Evolutionary conservation across 35 echinoderm and acorn worm genomes (phyloP).

Genomic region (Lytechinus variegatus): DNA sequence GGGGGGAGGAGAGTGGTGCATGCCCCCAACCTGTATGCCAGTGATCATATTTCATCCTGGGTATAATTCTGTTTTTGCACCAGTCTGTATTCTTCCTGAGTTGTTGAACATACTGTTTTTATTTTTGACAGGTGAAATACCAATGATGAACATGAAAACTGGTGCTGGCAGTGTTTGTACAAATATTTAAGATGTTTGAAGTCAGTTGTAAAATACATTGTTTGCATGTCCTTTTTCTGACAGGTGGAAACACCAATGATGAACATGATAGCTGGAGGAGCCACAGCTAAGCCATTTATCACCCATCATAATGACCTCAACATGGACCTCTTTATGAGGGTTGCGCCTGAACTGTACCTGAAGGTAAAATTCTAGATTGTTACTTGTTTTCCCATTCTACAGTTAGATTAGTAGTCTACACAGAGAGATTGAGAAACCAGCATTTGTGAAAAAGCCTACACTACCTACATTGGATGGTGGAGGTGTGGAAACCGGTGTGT

Average conservation of each 20-base stretch:
- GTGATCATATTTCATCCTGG: too few relatives aligned
- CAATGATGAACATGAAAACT: constrained; percentile 99
- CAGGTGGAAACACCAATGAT: constrained; percentile 92
- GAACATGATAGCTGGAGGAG: constrained; percentile 98
- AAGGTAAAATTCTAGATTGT: constrained; percentile 63
- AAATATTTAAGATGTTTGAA: constrained; percentile 34
- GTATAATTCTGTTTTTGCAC: too few relatives aligned
- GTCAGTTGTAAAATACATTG: too few relatives aligned
- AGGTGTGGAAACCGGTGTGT: too few relatives aligned
- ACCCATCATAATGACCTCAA: constrained; percentile 97
- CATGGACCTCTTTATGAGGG: constrained; percentile 94
- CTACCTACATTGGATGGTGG: too few relatives aligned
- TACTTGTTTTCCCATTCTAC: too few relatives aligned
- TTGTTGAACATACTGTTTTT: too few relatives aligned
- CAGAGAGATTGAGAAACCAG: not conserved
- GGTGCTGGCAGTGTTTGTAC: constrained; percentile 91
- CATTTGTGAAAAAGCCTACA: too few relatives aligned
- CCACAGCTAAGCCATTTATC: constrained; percentile 94
- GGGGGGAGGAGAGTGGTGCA: too few relatives aligned
- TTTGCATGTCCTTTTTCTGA: too few relatives aligned
- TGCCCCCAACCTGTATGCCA: too few relatives aligned
- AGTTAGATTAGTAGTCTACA: not conserved
- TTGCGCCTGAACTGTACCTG: constrained; percentile 93
- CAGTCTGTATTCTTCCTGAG: not conserved
- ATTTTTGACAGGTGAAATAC: constrained; percentile 76